Evolutionary conservation across 2,113 vertebrate genomes (phyloP).

Genomic region (Sorex araneus): DNA sequence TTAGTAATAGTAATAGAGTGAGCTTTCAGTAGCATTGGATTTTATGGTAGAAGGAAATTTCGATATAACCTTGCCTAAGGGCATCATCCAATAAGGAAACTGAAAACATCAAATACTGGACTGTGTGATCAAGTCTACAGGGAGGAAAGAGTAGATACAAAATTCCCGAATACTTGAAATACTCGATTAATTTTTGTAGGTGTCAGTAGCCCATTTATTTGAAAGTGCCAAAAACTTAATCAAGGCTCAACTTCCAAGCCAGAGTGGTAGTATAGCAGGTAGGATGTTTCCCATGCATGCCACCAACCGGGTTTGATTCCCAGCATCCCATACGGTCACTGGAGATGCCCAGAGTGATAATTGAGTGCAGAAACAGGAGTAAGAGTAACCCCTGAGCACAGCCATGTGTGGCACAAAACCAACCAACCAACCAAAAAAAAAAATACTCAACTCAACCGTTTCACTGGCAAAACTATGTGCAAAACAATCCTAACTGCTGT

Average conservation of each 20-base stretch:
- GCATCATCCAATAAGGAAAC: neutral
- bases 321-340: too few relatives aligned
- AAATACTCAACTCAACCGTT: too few relatives aligned
- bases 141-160: conserved; percentile 1
- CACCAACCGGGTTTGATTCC: too few relatives aligned
- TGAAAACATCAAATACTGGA: neutral
- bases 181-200: neutral
- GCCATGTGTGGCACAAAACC: too few relatives aligned
- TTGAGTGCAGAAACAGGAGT: too few relatives aligned
- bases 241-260: neutral
- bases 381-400: too few relatives aligned
- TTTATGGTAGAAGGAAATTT: conserved; percentile 35
- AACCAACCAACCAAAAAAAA: neutral
- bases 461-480: neutral
- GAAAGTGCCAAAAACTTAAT: conserved; percentile 19
- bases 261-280: too few relatives aligned
- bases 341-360: too few relatives aligned
- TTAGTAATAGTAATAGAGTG: neutral
- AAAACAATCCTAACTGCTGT: neutral
- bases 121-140: conserved; percentile 8
- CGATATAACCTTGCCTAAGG: neutral
- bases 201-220: neutral
- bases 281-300: too few relatives aligned
- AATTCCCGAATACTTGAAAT: neutral
- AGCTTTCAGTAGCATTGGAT: neutral